Evolutionary conservation across 2,113 vertebrate genomes (phyloP).

Genomic region (Leptobrachium leishanense): DNA sequence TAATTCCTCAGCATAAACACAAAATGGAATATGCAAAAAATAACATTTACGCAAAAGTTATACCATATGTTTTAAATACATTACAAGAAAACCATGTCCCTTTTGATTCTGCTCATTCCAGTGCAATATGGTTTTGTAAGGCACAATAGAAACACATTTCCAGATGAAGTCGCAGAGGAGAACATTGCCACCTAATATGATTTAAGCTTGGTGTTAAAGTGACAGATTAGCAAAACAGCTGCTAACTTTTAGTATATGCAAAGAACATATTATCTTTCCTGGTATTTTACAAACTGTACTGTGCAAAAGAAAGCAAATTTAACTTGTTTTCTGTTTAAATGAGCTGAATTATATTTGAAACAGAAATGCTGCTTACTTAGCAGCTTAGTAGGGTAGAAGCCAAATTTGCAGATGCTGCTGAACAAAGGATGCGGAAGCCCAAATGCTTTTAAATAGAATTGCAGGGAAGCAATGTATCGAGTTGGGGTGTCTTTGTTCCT

Average conservation of each 20-base stretch:
- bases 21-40: constrained; percentile 3
- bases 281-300: constrained; percentile 2
- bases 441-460: too few relatives aligned
- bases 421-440: too few relatives aligned
- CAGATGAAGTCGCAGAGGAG: constrained; percentile 18
- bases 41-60: constrained; percentile 17
- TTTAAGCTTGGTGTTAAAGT: constrained; percentile 25
- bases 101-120: constrained; percentile 14
- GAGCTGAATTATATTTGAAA: constrained; percentile 15
- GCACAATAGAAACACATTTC: constrained; percentile 14
- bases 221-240: constrained; percentile 39
- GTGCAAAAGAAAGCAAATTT: constrained; percentile 7
- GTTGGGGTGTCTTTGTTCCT: too few relatives aligned
- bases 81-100: constrained; percentile 3
- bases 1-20: too few relatives aligned
- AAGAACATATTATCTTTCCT: constrained; percentile 11
- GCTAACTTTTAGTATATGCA: constrained; percentile 35
- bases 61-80: constrained; percentile 35
- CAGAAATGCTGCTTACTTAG: constrained; percentile 5
- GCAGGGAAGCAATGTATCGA: too few relatives aligned
- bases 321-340: constrained; percentile 17
- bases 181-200: constrained; percentile 16
- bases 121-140: constrained; percentile 9
- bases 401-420: not conserved
- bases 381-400: not conserved